Conservation (phyloP, 2,797 vertebrate genomes). For the Babyrousa celebensis region DNA sequence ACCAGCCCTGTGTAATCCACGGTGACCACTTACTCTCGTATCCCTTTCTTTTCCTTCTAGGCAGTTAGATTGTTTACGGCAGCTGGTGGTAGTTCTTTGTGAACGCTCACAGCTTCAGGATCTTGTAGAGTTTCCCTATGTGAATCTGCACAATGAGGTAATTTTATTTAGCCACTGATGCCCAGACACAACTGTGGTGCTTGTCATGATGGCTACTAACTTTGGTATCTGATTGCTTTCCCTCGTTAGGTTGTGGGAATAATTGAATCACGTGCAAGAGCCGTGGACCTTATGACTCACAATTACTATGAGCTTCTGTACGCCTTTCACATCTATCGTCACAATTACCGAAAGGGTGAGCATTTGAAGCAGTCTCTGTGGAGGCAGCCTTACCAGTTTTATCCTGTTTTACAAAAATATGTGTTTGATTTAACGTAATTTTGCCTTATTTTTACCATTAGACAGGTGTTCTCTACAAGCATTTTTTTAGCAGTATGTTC, state of each 20-base stretch:
- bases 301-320: constrained; percentile 99
- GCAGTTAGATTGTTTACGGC: constrained; percentile 97
- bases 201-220: not conserved
- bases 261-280: constrained; percentile 96
- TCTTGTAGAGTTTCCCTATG: constrained; percentile 96
- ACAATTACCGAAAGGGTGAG: constrained; percentile 98
- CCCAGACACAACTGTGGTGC: fast-evolving
- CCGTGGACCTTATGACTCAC: constrained; percentile 97
- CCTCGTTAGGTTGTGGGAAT: constrained; percentile 95
- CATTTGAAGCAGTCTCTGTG: not conserved
- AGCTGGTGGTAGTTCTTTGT: constrained; percentile 97
- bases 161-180: fast-evolving
- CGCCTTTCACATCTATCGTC: constrained; percentile 97
- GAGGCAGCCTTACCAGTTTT: not conserved
- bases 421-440: not conserved
- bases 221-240: constrained; percentile 12
- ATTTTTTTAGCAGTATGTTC: not conserved
- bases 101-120: constrained; percentile 97
- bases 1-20: not conserved
- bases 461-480: not conserved
- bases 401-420: not conserved
- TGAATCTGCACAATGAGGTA: constrained; percentile 97
- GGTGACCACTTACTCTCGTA: fast-evolving
- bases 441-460: constrained; percentile 24
- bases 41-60: constrained; percentile 86